These are phyloP conservation scores for Ptiloglossa arizonensis DNA, from an alignment of 1,140 invertebrate species.

Conservation along the genomic window DNA sequence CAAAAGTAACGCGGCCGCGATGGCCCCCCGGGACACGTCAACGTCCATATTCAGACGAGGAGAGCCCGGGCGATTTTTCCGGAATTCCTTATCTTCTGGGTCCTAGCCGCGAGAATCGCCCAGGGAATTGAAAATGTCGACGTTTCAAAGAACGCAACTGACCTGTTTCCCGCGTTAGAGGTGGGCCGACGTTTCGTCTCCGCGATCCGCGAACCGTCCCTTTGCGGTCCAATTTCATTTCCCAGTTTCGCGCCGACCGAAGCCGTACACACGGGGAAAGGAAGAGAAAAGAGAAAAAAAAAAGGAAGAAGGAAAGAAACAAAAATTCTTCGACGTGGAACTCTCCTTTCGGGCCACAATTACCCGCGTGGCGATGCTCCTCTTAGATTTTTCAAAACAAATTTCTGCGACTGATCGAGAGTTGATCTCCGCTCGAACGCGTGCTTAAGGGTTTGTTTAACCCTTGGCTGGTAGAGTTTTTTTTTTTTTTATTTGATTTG, in stretches of 20 bases:
- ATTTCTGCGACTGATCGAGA: too few relatives aligned
- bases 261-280: background rate
- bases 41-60: constrained; percentile 51
- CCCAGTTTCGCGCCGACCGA: constrained; percentile 15
- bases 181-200: background rate
- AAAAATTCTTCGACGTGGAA: constrained; percentile 38
- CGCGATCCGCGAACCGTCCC: background rate
- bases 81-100: constrained; percentile 54
- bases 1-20: constrained; percentile 15
- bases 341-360: constrained; percentile 17
- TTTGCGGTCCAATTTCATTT: constrained; percentile 39
- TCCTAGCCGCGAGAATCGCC: constrained; percentile 40
- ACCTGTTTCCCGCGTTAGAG: constrained; percentile 46
- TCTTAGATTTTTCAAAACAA: constrained; percentile 8
- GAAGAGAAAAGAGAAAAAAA: background rate
- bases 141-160: constrained; percentile 52
- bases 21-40: constrained; percentile 36
- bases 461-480: background rate
- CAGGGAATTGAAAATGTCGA: constrained; percentile 54
- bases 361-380: constrained; percentile 12
- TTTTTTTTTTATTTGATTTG: background rate
- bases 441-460: too few relatives aligned
- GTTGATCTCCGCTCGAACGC: too few relatives aligned
- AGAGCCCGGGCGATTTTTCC: constrained; percentile 53
- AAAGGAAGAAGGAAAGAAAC: too few relatives aligned